A percentile compares a stretch with the other conserved stretches of the same genome.
Conservation (phyloP, 2,888 invertebrate genomes). For the Acleris laterana region DNA sequence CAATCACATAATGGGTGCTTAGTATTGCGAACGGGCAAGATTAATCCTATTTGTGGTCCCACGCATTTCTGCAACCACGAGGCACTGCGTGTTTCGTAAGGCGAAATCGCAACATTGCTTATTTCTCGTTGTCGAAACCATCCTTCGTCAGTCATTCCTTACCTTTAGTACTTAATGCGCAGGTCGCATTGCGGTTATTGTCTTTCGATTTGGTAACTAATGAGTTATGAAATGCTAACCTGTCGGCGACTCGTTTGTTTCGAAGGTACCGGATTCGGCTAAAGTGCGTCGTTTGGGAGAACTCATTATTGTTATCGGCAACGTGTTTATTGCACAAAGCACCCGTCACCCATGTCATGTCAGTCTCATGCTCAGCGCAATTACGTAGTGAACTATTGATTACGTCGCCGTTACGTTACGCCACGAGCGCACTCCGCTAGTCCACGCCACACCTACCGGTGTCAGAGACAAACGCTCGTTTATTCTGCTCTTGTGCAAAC, state of each 20-base stretch:
- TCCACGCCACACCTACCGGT: conserved; percentile 48
- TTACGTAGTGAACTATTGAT: conserved; percentile 36
- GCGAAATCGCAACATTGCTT: conserved; percentile 80
- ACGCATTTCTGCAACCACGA: conserved; percentile 79
- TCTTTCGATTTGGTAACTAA: conserved; percentile 39
- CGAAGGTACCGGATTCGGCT: conserved; percentile 25
- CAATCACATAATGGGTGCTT: conserved; percentile 49
- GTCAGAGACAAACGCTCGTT: conserved; percentile 61
- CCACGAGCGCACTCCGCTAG: conserved; percentile 33
- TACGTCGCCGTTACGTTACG: conserved; percentile 35
- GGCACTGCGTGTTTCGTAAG: conserved; percentile 78
- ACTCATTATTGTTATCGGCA: conserved; percentile 25
- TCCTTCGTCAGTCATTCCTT: conserved; percentile 78
- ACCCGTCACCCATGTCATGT: conserved; percentile 30
- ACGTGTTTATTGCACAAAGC: conserved; percentile 34
- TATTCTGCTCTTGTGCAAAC: conserved; percentile 69
- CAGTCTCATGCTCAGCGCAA: conserved; percentile 27
- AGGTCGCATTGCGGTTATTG: conserved; percentile 38
- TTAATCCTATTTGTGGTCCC: conserved; percentile 80
- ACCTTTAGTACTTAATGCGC: conserved; percentile 56
- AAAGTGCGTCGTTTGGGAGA: conserved; percentile 25
- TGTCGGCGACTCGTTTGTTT: conserved; percentile 27
- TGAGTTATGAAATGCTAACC: conserved; percentile 34
- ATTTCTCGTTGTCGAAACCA: conserved; percentile 82
- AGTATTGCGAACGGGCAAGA: conserved; percentile 61